Conservation (phyloP, 2,113 vertebrate genomes). For the Melanocharis versteri region DNA sequence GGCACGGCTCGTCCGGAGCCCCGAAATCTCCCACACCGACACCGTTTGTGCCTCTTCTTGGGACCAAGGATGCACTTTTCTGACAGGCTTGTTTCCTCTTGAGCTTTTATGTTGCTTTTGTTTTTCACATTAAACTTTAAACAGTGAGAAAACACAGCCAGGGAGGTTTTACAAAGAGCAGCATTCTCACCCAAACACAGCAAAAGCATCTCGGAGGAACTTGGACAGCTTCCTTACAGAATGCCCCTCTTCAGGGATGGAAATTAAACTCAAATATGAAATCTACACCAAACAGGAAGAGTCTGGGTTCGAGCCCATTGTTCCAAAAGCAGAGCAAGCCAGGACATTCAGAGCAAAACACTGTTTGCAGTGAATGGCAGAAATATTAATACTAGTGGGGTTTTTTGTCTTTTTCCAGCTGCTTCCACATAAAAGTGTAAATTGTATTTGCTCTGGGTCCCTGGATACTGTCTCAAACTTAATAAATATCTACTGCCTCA, state of each 20-base stretch:
- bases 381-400: background rate
- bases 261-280: background rate
- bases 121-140: background rate
- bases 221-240: background rate
- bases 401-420: background rate
- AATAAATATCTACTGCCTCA: background rate
- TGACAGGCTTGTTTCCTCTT: background rate
- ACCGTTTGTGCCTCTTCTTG: fast-evolving
- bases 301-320: background rate
- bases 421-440: background rate
- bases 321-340: background rate
- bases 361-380: background rate
- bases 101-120: background rate
- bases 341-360: background rate
- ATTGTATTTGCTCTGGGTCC: background rate
- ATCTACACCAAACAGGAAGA: fast-evolving
- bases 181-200: background rate
- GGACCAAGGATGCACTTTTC: fast-evolving
- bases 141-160: background rate
- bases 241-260: background rate
- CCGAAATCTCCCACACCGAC: fast-evolving
- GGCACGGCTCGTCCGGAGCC: fast-evolving
- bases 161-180: background rate
- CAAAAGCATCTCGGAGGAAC: background rate
- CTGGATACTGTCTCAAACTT: background rate